Percentiles rank a stretch among this genome's conserved stretches.
Evolutionary conservation across 2,113 vertebrate species (phyloP).

Genomic region (Sinocyclocheilus anophthalmus): DNA sequence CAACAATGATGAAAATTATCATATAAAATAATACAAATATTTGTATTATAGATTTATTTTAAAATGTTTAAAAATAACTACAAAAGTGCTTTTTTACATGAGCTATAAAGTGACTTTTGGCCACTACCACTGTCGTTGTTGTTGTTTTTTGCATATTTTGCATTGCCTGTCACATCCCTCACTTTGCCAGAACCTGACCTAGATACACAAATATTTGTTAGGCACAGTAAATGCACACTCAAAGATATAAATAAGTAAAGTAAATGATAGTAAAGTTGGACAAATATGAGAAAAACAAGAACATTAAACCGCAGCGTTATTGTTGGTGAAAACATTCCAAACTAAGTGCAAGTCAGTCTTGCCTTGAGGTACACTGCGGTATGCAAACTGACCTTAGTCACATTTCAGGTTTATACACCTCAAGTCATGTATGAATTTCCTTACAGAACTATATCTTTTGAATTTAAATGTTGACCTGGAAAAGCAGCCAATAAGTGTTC

Average conservation of each 20-base stretch:
- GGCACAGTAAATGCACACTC: not conserved
- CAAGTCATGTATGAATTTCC: not conserved
- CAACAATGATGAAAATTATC: no score
- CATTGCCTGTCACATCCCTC: not conserved
- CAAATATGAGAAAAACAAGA: not conserved
- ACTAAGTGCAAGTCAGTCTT: constrained; percentile 15
- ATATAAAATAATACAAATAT: no score
- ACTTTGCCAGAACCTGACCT: not conserved
- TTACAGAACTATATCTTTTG: not conserved
- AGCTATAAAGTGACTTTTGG: not conserved
- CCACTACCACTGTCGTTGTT: not conserved
- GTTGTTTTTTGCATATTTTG: constrained; percentile 18
- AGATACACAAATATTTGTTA: not conserved
- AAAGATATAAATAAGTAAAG: not conserved
- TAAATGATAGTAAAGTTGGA: not conserved
- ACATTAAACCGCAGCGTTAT: no score
- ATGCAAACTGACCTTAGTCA: constrained; percentile 1
- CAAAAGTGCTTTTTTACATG: not conserved
- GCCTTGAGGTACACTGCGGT: constrained; percentile 4
- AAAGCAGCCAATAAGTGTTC: not conserved
- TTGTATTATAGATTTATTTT: no score
- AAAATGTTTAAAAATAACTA: no score
- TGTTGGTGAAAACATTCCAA: not conserved
- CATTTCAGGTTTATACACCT: not conserved
- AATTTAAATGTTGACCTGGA: not conserved